These are phyloP conservation scores for Saturnia japonica DNA, from an alignment of 2,888 invertebrate species.

Conservation along the genomic window DNA sequence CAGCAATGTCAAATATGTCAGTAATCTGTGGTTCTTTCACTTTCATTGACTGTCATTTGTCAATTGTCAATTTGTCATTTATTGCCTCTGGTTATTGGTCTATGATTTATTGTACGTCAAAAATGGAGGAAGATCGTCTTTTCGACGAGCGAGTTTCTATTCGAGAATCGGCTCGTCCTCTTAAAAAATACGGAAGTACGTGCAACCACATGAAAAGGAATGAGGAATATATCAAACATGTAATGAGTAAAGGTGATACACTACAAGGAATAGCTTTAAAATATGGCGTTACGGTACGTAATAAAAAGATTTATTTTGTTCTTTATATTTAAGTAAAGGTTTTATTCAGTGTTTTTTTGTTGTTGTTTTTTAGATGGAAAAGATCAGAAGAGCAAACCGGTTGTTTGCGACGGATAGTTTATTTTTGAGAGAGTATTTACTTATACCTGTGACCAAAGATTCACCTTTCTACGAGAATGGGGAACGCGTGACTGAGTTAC, in stretches of 20 bases:
- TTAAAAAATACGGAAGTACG: slow-evolving; percentile 95
- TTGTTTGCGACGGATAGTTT: slow-evolving; percentile 96
- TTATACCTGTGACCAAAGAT: slow-evolving; percentile 90
- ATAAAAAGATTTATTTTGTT: slow-evolving; percentile 58
- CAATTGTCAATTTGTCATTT: too few species aligned
- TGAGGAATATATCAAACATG: slow-evolving; percentile 91
- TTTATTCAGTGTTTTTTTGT: slow-evolving; percentile 38
- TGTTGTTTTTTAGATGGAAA: slow-evolving; percentile 94
- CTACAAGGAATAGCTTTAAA: slow-evolving; percentile 95
- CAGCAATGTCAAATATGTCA: slow-evolving; percentile 31
- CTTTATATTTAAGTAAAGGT: slow-evolving; percentile 35
- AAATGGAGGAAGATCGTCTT: slow-evolving; percentile 88
- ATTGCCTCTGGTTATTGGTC: too few species aligned
- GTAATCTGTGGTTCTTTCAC: slow-evolving; percentile 21
- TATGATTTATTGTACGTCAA: too few species aligned
- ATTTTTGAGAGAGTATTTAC: slow-evolving; percentile 92
- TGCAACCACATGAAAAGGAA: slow-evolving; percentile 90
- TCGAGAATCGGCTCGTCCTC: slow-evolving; percentile 89
- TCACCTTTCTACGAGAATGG: slow-evolving; percentile 83
- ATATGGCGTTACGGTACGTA: slow-evolving; percentile 95
- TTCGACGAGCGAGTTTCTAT: slow-evolving; percentile 93
- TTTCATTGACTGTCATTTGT: not conserved
- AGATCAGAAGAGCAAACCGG: slow-evolving; percentile 94
- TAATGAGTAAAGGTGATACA: slow-evolving; percentile 91
- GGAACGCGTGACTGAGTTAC: slow-evolving; percentile 71